phyloP scores from a whole-genome alignment of 2,888 invertebrate species.

The Tetranychus piercei region DNA sequence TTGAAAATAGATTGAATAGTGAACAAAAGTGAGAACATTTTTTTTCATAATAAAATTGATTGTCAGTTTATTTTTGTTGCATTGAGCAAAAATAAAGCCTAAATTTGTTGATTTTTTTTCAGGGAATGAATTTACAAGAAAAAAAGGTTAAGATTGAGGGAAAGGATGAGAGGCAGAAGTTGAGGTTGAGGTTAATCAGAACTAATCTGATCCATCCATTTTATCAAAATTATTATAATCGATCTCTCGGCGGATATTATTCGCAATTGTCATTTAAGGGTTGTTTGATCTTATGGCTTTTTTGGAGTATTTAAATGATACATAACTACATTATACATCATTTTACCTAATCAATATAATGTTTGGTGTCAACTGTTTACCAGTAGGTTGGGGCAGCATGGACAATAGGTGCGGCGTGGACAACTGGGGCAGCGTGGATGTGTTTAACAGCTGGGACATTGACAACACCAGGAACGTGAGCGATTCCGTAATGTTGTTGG shows the following conservation, averaged over 20 bases:
- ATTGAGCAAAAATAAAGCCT: background rate
- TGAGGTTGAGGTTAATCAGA: background rate
- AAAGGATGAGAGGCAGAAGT: background rate
- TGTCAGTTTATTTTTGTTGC: background rate
- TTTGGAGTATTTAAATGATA: too few relatives aligned
- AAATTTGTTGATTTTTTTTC: background rate
- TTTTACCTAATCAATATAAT: background rate
- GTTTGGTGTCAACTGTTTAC: background rate
- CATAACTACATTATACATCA: too few relatives aligned
- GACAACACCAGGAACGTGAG: background rate
- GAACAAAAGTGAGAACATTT: background rate
- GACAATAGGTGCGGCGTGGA: background rate
- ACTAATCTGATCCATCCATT: too few relatives aligned
- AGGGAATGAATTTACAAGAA: background rate
- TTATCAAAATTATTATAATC: too few relatives aligned
- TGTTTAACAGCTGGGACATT: background rate
- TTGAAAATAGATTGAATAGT: too few relatives aligned
- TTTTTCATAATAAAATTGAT: background rate
- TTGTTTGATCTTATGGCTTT: too few relatives aligned
- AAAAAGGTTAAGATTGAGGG: background rate
- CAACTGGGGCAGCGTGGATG: constrained; percentile 1
- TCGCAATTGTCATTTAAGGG: too few relatives aligned
- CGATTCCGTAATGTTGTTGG: constrained; percentile 9
- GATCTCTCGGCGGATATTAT: too few relatives aligned
- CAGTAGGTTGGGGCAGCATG: background rate